These are phyloP conservation scores for Chloroceryle amazona DNA, from an alignment of 2,797 vertebrate genomes.

Conservation along the genomic window DNA sequence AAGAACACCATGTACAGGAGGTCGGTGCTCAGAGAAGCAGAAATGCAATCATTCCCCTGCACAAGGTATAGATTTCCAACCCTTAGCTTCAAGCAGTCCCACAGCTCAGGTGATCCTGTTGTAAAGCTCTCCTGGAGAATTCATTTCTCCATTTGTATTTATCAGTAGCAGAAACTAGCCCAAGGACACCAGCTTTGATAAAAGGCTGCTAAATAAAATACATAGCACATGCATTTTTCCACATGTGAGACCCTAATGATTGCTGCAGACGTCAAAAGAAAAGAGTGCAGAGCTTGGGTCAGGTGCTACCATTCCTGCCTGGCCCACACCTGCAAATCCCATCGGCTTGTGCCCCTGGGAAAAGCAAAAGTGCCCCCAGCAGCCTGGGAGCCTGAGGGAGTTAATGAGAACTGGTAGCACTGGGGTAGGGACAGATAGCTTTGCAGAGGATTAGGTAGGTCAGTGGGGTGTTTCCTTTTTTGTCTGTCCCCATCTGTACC, in stretches of 20 bases:
- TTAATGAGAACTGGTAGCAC: neutral
- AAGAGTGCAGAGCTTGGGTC: neutral
- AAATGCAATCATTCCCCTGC: neutral
- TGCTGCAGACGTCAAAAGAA: neutral
- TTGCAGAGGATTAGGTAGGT: neutral
- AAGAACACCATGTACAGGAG: fast-evolving
- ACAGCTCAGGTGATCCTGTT: neutral
- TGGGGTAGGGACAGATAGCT: neutral
- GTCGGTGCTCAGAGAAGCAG: neutral
- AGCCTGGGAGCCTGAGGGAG: neutral
- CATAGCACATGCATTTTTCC: neutral
- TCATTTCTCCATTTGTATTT: neutral
- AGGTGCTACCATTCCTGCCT: neutral
- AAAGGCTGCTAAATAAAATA: neutral
- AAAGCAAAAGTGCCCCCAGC: neutral
- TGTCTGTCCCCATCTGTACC: neutral
- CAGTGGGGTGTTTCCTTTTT: neutral
- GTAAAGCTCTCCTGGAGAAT: neutral
- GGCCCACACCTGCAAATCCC: conserved; percentile 16
- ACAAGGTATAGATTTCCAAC: neutral
- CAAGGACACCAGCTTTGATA: neutral
- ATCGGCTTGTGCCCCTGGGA: neutral
- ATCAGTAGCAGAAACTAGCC: conserved; percentile 7
- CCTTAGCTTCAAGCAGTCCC: neutral
- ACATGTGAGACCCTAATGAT: neutral